phyloP scores from a whole-genome alignment of 2,113 vertebrate species.

The Mesoclemmys tuberculata region DNA sequence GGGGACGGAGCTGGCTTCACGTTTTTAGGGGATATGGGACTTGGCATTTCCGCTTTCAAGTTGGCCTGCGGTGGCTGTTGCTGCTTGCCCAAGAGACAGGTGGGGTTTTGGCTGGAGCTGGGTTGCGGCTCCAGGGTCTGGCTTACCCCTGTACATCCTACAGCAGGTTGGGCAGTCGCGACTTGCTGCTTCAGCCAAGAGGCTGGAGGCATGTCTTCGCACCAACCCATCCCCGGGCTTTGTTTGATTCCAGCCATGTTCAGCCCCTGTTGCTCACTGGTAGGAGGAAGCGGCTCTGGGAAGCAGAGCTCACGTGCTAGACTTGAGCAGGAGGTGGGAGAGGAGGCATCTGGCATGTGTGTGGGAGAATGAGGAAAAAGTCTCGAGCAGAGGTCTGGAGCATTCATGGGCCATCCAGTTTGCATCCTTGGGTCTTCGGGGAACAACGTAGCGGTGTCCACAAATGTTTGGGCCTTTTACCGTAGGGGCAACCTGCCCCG shows the following conservation, averaged over 20 bases:
- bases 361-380: background rate
- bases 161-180: too few species aligned
- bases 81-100: rapidly evolving
- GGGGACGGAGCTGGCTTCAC: background rate
- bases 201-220: too few species aligned
- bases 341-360: background rate
- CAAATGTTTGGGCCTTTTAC: background rate
- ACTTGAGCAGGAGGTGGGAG: background rate
- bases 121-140: background rate
- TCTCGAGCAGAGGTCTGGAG: background rate
- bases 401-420: background rate
- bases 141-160: background rate
- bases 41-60: background rate
- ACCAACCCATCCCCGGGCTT: too few species aligned
- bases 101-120: too few species aligned
- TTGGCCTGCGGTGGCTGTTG: background rate
- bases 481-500: background rate
- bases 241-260: too few species aligned
- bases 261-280: background rate
- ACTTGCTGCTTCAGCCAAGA: too few species aligned
- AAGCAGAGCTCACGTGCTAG: background rate
- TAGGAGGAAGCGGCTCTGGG: background rate
- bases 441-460: background rate
- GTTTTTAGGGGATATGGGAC: too few species aligned
- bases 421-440: background rate